A percentile compares a stretch with the other conserved stretches of the same genome.
These are phyloP conservation scores for Scalopus aquaticus DNA, from an alignment of 2,113 vertebrate genomes.

Conservation along the genomic window DNA sequence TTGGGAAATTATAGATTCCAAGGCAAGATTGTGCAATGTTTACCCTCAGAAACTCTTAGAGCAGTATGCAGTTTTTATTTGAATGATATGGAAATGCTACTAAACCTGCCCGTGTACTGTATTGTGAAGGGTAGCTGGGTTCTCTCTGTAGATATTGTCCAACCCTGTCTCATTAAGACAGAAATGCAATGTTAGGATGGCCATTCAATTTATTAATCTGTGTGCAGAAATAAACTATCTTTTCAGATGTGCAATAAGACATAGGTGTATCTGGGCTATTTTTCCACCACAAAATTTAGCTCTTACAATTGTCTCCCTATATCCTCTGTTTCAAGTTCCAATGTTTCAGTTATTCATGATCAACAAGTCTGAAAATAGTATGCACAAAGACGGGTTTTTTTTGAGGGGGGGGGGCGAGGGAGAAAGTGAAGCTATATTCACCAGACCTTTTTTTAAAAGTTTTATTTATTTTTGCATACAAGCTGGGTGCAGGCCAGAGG, in stretches of 20 bases:
- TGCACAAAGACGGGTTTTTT: too few species aligned
- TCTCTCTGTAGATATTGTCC: background rate
- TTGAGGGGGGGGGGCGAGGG: too few species aligned
- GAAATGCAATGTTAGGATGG: background rate
- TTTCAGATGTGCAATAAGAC: background rate
- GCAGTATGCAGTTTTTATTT: background rate
- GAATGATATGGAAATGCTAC: background rate
- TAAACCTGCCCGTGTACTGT: background rate
- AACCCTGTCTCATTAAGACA: background rate
- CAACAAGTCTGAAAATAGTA: too few species aligned
- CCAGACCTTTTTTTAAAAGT: too few species aligned
- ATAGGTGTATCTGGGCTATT: background rate
- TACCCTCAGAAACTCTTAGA: background rate
- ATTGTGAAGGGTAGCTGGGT: background rate
- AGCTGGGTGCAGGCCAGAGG: too few species aligned
- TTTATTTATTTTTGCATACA: too few species aligned
- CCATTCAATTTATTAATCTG: background rate
- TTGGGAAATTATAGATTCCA: background rate
- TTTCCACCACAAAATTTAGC: background rate
- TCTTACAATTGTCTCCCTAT: too few species aligned
- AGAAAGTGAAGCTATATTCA: too few species aligned
- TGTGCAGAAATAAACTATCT: background rate
- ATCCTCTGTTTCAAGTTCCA: too few species aligned
- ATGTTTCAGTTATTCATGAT: too few species aligned
- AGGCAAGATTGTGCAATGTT: background rate